phyloP scores from a whole-genome alignment of 2,113 vertebrate species.

The Bolborhynchus lineola region DNA sequence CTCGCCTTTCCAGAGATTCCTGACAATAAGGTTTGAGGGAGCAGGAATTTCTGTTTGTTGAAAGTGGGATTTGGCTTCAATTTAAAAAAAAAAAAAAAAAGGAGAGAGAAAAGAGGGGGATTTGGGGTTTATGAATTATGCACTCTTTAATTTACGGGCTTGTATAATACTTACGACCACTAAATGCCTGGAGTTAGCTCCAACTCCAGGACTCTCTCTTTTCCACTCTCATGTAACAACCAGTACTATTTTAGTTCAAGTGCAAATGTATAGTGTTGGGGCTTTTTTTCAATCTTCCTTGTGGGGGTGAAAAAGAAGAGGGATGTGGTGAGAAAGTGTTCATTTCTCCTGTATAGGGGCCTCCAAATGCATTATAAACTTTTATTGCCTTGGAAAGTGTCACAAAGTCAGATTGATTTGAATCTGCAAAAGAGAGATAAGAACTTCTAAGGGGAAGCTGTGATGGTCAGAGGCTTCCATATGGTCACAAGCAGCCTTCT shows the following conservation, averaged over 20 bases:
- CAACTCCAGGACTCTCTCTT: not conserved
- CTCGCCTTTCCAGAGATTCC: conserved; percentile 11
- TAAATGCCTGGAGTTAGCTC: not conserved
- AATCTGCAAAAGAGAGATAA: conserved; percentile 12
- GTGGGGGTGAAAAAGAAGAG: not conserved
- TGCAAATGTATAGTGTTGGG: not conserved
- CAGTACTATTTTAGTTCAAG: not conserved
- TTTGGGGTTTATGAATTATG: not conserved
- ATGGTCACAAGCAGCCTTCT: conserved; percentile 3
- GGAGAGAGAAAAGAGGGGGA: not conserved
- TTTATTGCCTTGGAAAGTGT: conserved; percentile 33
- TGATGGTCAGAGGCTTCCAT: conserved; percentile 25
- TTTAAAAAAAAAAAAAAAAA: not conserved
- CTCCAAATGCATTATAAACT: conserved; percentile 8
- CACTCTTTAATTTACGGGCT: conserved; percentile 9
- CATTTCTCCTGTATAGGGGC: not conserved
- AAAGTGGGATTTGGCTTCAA: conserved; percentile 45
- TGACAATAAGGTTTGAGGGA: not conserved
- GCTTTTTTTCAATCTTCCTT: not conserved
- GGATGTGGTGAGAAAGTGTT: not conserved
- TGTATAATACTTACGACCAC: not conserved
- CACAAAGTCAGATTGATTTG: not conserved
- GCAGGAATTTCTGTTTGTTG: not conserved
- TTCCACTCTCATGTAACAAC: not conserved
- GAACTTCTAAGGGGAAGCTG: not conserved